Conservation (phyloP, 2,797 vertebrate species). For the Acrossocheilus fasciatus region DNA sequence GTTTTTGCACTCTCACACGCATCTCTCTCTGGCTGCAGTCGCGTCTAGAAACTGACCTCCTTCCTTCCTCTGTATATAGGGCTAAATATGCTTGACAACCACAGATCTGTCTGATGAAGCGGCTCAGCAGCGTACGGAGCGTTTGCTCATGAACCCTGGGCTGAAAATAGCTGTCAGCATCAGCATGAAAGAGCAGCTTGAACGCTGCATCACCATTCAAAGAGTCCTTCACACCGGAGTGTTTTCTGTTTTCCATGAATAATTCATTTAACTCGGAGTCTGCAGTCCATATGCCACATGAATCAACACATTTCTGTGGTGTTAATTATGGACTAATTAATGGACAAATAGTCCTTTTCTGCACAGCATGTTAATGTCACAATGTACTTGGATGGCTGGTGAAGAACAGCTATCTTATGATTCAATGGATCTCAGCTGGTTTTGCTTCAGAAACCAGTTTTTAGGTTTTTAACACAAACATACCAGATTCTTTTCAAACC, state of each 20-base stretch:
- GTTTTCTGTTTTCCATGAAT: neutral
- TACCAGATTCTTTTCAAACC: neutral
- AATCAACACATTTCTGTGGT: conserved; percentile 4
- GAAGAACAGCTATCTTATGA: neutral
- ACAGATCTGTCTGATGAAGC: neutral
- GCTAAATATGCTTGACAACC: neutral
- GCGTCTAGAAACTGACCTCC: neutral
- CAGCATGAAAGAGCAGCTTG: conserved; percentile 20
- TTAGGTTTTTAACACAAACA: neutral
- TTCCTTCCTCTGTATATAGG: neutral
- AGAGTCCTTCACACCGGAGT: conserved; percentile 1
- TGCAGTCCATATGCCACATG: conserved; percentile 5
- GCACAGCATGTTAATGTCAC: conserved; percentile 30
- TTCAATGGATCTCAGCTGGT: neutral
- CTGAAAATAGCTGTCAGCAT: conserved; percentile 29
- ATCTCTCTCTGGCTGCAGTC: neutral
- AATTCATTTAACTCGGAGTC: conserved; percentile 15
- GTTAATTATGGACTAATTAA: conserved; percentile 21
- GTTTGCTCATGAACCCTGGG: neutral
- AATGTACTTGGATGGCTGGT: neutral
- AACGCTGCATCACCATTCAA: conserved; percentile 10
- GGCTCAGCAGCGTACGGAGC: neutral
- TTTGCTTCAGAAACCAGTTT: neutral
- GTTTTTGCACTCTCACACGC: neutral
- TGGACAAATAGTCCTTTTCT: neutral